Percentiles rank a stretch among this genome's conserved stretches.
phyloP scores from a whole-genome alignment of 2,888 invertebrate species.

The Trissonchulus sp. region DNA sequence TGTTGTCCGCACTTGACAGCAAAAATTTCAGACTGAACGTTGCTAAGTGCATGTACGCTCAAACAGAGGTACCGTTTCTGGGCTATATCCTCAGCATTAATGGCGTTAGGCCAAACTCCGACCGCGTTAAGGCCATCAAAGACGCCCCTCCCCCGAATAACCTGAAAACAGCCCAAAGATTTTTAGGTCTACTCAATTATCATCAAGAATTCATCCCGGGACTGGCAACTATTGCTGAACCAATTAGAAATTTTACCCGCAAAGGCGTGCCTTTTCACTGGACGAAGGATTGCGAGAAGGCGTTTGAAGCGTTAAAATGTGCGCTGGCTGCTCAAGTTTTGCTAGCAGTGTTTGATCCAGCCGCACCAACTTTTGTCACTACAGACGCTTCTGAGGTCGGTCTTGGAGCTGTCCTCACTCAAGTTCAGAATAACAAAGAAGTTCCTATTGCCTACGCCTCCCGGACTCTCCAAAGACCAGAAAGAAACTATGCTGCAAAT shows the following conservation, averaged over 20 bases:
- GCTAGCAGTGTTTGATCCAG: too few species aligned
- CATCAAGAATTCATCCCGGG: too few species aligned
- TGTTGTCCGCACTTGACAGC: background rate
- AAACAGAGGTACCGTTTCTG: background rate
- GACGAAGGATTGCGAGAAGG: too few species aligned
- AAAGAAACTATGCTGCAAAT: conserved; percentile 24
- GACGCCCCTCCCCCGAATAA: background rate
- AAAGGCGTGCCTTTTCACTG: too few species aligned
- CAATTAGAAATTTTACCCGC: too few species aligned
- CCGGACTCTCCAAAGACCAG: conserved; percentile 32
- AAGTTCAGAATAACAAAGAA: conserved; percentile 2
- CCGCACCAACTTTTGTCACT: conserved; percentile 43
- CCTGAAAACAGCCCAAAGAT: background rate
- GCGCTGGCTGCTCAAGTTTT: too few species aligned
- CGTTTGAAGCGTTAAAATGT: too few species aligned
- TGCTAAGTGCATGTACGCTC: background rate
- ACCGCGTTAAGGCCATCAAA: background rate
- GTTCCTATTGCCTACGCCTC: conserved; percentile 47
- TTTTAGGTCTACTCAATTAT: background rate
- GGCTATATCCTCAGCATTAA: background rate
- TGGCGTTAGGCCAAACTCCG: background rate
- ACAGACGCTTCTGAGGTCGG: conserved; percentile 39
- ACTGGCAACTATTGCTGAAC: too few species aligned
- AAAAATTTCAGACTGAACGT: background rate
- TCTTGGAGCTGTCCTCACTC: conserved; percentile 35